These are phyloP conservation scores for Pogoniulus pusillus DNA, from an alignment of 2,797 vertebrate species.

Conservation along the genomic window DNA sequence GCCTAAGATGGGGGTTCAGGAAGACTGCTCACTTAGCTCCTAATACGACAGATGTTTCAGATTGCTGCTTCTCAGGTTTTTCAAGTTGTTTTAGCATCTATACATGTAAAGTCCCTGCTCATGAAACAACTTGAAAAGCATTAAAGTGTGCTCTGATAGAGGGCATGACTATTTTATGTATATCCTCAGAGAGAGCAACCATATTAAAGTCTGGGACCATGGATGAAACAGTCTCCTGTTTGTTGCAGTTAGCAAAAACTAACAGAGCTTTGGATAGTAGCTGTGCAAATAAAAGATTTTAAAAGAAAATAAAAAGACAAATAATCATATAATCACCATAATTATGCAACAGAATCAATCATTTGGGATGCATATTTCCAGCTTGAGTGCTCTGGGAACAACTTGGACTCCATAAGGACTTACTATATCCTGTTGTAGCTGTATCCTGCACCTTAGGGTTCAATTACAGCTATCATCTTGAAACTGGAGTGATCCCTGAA, in stretches of 20 bases:
- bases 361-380: neutral
- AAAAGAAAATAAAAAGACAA: neutral
- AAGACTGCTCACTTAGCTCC: neutral
- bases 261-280: neutral
- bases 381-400: neutral
- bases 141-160: neutral
- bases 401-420: neutral
- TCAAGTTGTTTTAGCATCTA: neutral
- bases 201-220: neutral
- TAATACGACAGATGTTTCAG: neutral
- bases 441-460: neutral
- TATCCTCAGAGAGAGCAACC: neutral
- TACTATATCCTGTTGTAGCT: neutral
- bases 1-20: neutral
- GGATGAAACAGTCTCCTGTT: neutral
- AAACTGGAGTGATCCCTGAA: constrained; percentile 31
- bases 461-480: constrained; percentile 16
- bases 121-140: neutral
- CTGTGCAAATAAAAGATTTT: neutral
- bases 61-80: neutral
- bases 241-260: neutral
- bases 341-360: neutral
- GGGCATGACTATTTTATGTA: neutral
- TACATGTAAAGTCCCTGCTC: neutral
- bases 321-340: neutral